Conservation (phyloP, 2,113 vertebrate species). For the Coracopsis vasa region DNA sequence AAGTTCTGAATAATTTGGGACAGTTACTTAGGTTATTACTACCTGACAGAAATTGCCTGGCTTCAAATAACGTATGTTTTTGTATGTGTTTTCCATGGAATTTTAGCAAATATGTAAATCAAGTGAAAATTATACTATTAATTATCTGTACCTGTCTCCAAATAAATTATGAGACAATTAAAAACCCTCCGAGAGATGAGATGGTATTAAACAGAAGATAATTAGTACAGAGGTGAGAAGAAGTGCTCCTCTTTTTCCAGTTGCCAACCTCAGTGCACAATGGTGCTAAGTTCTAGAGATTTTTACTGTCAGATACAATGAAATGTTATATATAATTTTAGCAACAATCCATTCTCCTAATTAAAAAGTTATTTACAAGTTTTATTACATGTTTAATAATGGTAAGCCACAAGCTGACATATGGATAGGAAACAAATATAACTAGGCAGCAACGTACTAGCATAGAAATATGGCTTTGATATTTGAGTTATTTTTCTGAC, state of each 20-base stretch:
- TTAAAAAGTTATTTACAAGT: background rate
- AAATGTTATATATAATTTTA: background rate
- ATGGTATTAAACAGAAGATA: slow-evolving; percentile 8
- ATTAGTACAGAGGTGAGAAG: background rate
- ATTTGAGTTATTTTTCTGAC: background rate
- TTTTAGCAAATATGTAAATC: background rate
- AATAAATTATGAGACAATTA: background rate
- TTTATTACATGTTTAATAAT: background rate
- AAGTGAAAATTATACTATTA: background rate
- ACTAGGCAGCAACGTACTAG: background rate
- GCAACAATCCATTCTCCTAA: background rate
- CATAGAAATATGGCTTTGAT: background rate
- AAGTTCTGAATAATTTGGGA: background rate
- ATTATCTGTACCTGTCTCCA: background rate
- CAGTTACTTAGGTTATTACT: background rate
- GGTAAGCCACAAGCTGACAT: background rate
- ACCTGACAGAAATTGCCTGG: background rate
- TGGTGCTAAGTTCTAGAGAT: background rate
- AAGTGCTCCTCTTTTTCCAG: background rate
- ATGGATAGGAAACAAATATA: background rate
- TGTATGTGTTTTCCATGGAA: background rate
- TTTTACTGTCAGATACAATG: background rate
- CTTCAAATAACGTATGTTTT: background rate
- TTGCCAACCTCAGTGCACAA: background rate
- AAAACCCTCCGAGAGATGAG: background rate